Percentiles rank a stretch among this genome's conserved stretches.
phyloP scores from a whole-genome alignment of 1,140 invertebrate species.

The Saxidomus purpurata region DNA sequence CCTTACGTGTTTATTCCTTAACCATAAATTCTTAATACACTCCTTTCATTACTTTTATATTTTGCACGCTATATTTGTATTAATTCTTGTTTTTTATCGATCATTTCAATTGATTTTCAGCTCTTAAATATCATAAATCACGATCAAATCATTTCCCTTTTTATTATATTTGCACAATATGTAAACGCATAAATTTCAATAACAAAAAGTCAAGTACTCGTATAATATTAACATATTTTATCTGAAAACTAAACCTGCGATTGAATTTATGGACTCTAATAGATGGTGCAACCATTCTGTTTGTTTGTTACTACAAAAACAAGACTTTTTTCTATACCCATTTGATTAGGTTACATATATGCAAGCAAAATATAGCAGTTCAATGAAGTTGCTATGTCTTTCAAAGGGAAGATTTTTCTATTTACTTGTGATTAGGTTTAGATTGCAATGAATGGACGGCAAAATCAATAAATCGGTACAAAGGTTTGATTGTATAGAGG shows the following conservation, averaged over 20 bases:
- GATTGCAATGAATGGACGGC: not conserved
- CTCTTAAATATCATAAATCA: not conserved
- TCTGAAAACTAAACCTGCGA: not conserved
- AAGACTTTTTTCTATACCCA: not conserved
- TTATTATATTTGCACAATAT: slow-evolving; percentile 25
- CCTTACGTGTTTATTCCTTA: not conserved
- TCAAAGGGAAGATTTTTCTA: not conserved
- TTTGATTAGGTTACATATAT: not conserved
- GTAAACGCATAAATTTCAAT: slow-evolving; percentile 12
- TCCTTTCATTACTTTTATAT: not conserved
- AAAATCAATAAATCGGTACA: slow-evolving; percentile 6
- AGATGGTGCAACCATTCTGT: not conserved
- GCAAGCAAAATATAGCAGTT: not conserved
- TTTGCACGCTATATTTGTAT: not conserved
- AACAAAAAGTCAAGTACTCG: not conserved
- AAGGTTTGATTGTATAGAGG: not conserved
- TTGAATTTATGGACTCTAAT: not conserved
- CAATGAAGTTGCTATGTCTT: not conserved
- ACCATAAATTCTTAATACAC: not conserved
- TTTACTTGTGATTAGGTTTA: slow-evolving; percentile 4
- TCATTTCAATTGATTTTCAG: not conserved
- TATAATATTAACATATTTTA: slow-evolving; percentile 30
- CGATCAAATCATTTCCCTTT: not conserved
- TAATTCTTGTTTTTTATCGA: not conserved
- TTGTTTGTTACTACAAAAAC: slow-evolving; percentile 19